A percentile compares a stretch with the other conserved stretches of the same genome.
phyloP scores from a whole-genome alignment of 2,113 vertebrate species.

The Festucalex cinctus region DNA sequence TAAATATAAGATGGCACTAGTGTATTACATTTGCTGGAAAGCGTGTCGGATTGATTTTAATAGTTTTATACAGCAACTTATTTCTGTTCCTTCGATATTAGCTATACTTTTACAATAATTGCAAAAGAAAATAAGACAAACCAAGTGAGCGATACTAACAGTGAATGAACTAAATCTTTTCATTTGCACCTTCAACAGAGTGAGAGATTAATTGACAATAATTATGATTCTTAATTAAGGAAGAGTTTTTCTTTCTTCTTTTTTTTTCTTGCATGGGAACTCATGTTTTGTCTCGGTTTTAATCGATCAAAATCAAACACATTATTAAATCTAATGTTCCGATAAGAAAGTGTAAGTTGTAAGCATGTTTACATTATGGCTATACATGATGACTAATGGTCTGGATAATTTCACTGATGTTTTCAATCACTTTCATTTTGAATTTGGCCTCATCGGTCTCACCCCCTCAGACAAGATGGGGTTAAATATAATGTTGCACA shows the following conservation, averaged over 20 bases:
- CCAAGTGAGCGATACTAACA: not conserved
- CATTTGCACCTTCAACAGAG: not conserved
- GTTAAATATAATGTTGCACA: constrained; percentile 48
- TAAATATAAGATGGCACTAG: not conserved
- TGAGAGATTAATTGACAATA: not conserved
- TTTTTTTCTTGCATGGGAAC: not conserved
- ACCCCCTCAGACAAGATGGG: constrained; percentile 1
- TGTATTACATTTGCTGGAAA: not conserved
- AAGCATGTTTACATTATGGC: not conserved
- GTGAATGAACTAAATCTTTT: not conserved
- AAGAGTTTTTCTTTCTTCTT: not conserved
- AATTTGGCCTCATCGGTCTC: not conserved
- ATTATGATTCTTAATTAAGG: not conserved
- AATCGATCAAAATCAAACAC: not conserved
- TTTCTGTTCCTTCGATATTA: not conserved
- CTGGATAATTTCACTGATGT: constrained; percentile 13
- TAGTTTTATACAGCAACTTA: not conserved
- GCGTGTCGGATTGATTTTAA: not conserved
- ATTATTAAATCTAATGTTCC: not conserved
- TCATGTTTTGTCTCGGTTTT: not conserved
- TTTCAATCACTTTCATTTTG: constrained; percentile 7
- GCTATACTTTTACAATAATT: not conserved
- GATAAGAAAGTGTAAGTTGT: not conserved
- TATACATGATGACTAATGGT: not conserved
- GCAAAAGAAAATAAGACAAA: not conserved